Conservation (phyloP, 2,888 invertebrate genomes). For the Drosophila acutilabella region DNA sequence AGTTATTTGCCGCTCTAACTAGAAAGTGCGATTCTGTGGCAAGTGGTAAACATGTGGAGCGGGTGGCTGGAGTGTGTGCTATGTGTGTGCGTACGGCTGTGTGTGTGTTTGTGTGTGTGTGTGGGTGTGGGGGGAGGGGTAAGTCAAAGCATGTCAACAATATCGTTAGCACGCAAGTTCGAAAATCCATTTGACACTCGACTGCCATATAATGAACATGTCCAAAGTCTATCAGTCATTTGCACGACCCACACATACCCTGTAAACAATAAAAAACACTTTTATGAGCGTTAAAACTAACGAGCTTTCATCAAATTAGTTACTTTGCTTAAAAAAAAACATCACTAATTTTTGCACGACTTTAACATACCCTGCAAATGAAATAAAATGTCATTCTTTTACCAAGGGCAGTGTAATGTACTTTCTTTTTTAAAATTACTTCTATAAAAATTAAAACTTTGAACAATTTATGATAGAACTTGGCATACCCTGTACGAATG, state of each 20-base stretch:
- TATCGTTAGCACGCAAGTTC: slow-evolving; percentile 61
- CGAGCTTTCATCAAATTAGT: neutral
- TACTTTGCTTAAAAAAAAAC: neutral
- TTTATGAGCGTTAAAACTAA: neutral
- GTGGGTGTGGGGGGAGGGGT: neutral
- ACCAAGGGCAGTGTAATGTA: too few relatives aligned
- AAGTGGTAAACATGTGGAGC: slow-evolving; percentile 7
- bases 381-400: too few relatives aligned
- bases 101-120: neutral
- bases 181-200: slow-evolving; percentile 69
- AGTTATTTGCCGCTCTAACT: slow-evolving; percentile 24
- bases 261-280: neutral
- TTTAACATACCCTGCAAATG: neutral
- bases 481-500: neutral
- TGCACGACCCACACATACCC: slow-evolving; percentile 30
- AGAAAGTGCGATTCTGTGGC: slow-evolving; percentile 13
- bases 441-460: neutral
- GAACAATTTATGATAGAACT: neutral
- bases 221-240: neutral
- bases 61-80: neutral
- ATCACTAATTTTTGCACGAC: neutral
- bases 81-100: neutral
- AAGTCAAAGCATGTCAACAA: slow-evolving; percentile 48
- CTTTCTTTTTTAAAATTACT: too few relatives aligned
- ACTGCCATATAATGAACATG: slow-evolving; percentile 52